phyloP scores from a whole-genome alignment of 1,140 invertebrate species.

The Zaprionus capensis region DNA sequence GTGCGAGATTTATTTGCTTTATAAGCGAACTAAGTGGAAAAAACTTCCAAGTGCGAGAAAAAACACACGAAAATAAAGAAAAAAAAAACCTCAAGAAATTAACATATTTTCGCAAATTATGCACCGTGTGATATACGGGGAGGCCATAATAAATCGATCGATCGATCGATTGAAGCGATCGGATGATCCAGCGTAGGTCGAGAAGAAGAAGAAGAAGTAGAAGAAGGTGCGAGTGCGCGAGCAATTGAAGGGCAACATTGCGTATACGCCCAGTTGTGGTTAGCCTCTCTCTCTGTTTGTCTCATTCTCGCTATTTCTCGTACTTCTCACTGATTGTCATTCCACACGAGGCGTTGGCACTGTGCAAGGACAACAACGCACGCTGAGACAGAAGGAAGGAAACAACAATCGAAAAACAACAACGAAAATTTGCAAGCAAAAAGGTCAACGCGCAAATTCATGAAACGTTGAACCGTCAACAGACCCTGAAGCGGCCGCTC shows the following conservation, averaged over 20 bases:
- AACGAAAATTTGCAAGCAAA: conserved; percentile 53
- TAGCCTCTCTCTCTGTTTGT: not conserved
- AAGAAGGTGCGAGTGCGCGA: not conserved
- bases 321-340: not conserved
- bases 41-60: conserved; percentile 6
- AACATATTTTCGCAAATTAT: conserved; percentile 73
- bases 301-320: not conserved
- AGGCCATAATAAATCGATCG: conserved; percentile 61
- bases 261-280: conserved; percentile 3
- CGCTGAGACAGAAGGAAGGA: conserved; percentile 16
- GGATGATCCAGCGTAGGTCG: conserved; percentile 26
- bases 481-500: conserved; percentile 39
- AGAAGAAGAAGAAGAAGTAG: not conserved
- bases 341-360: conserved; percentile 60
- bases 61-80: conserved; percentile 27
- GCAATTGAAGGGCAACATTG: conserved; percentile 4
- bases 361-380: conserved; percentile 70
- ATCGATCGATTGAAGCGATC: conserved; percentile 1
- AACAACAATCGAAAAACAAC: conserved; percentile 31
- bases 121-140: conserved; percentile 18
- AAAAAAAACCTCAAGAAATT: conserved; percentile 47
- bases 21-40: conserved; percentile 1
- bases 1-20: not conserved
- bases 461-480: conserved; percentile 64
- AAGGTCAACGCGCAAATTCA: conserved; percentile 76